These are phyloP conservation scores for Mustela nigripes DNA, from an alignment of 2,113 vertebrate genomes.

Conservation along the genomic window DNA sequence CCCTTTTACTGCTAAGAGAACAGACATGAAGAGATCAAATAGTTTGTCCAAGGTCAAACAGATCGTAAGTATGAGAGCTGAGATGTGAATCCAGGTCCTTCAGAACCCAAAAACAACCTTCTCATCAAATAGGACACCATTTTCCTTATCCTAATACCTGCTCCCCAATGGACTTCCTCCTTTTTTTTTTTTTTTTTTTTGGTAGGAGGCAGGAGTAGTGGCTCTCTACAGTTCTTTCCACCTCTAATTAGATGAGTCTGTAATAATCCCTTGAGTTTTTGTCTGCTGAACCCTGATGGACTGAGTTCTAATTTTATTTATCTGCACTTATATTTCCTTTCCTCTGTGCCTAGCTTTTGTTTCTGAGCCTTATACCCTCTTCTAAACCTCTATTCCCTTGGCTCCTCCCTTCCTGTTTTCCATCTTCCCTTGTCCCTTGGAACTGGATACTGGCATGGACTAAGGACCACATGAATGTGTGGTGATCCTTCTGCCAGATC, in stretches of 20 bases:
- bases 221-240: background rate
- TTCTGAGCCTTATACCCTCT: background rate
- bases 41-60: background rate
- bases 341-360: background rate
- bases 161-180: background rate
- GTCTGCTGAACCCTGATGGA: background rate
- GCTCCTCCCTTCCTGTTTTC: background rate
- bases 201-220: background rate
- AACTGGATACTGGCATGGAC: conserved; percentile 93
- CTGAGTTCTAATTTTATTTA: background rate
- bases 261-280: background rate
- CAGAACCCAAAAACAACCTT: background rate
- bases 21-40: background rate
- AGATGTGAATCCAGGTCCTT: background rate
- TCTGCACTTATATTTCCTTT: background rate
- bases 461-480: conserved; percentile 93
- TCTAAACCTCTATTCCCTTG: background rate
- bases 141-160: background rate
- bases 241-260: background rate
- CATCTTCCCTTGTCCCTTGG: conserved; percentile 87
- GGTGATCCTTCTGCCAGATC: no score
- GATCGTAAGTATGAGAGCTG: background rate
- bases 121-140: background rate
- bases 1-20: conserved; percentile 17
- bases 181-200: background rate